These are phyloP conservation scores for Saimiri boliviensis DNA, from an alignment of 2,113 vertebrate species.

Conservation along the genomic window DNA sequence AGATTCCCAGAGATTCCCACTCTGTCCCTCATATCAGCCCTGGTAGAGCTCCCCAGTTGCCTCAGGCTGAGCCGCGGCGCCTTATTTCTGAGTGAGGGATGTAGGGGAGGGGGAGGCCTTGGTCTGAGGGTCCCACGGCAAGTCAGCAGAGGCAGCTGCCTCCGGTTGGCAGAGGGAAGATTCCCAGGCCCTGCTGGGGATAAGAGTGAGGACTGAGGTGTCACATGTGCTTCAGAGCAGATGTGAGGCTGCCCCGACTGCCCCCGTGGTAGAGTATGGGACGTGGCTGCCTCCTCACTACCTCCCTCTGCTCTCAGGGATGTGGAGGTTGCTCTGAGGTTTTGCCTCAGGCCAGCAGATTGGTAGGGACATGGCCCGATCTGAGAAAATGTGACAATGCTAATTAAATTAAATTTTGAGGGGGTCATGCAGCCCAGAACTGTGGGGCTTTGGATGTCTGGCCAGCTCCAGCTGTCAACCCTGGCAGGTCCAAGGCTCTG, in stretches of 20 bases:
- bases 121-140: background rate
- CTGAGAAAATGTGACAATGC: background rate
- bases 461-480: background rate
- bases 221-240: too few relatives aligned
- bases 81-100: background rate
- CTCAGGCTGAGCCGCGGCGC: background rate
- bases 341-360: background rate
- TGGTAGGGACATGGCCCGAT: background rate
- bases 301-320: background rate
- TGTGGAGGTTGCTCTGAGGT: background rate
- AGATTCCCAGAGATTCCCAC: background rate
- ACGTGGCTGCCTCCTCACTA: background rate
- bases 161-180: background rate
- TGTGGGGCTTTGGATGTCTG: background rate
- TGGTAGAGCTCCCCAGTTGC: too few relatives aligned
- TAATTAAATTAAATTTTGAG: background rate
- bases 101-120: background rate
- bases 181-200: too few relatives aligned
- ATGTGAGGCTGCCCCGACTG: too few relatives aligned
- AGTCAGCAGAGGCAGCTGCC: background rate
- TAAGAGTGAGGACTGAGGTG: too few relatives aligned
- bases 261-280: too few relatives aligned
- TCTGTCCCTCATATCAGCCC: background rate
- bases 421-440: background rate
- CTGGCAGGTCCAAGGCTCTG: too few relatives aligned